Evolutionary conservation across 2,797 vertebrate species (phyloP), one percentile per base, ranked within the genome.

Genomic region (Gouania willdenowi): DNA sequence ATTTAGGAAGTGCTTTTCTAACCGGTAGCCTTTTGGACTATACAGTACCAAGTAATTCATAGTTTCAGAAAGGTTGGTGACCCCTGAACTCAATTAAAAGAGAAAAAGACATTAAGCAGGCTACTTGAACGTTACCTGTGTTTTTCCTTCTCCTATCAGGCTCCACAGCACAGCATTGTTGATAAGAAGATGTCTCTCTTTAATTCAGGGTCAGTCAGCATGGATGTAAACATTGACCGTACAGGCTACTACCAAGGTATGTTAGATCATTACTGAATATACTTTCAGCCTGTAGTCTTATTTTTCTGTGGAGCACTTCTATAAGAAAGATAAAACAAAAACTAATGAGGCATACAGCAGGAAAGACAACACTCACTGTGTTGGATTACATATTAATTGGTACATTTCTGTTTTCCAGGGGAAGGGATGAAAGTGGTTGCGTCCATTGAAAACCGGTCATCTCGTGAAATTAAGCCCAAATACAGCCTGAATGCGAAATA

Each of bases 381-480:
- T 22, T 8, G 8, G 2, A 13, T 23, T 2, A 12, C 14, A 14
- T 14, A 14, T 3, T n/a, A n/a, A n/a, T n/a, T 5, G 8, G 5
- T 4, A 6, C 3, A 50, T 8, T n/a, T 55, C 26, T 74, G 11
- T 6, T 61, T 39, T 39, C 15, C 74, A 94, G 93, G 92, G 67
- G 92, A 95, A 84, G 90, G 82, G 52, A 89, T 95, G 65, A 89
- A 91, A 67, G 91, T 94, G 38, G 87, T 91, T 57, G 83, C 88
- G 17, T 90, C 88, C 59, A 82, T 95, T 77, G 88, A 91, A 50
- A 96, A 96, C 43, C 91, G 81, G 76, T 92, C 92, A 55, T 91
- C 92, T 61, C 75, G 88, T 50, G 44, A 88, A 50, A 81, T 95
- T 24, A 91, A 86, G 69, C 93, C 89, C 70, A 95, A 94, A 82